A percentile compares a stretch with the other conserved stretches of the same genome.
Conservation (phyloP, 1,140 invertebrate species). For the Oedothorax gibbosus region DNA sequence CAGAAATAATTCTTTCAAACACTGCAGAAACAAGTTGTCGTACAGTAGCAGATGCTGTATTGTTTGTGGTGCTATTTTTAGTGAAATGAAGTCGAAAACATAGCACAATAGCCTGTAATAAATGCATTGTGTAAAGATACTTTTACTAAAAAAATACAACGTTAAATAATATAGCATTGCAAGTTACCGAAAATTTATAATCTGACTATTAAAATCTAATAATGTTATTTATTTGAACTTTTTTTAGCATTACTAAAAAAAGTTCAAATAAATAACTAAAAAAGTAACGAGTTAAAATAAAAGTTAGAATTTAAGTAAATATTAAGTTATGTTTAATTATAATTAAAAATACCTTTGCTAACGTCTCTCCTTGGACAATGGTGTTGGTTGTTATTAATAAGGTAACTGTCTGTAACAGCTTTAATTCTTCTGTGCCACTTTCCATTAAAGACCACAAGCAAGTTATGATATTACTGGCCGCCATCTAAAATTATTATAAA, state of each 20-base stretch:
- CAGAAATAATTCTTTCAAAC: constrained; percentile 90
- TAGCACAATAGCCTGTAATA: constrained; percentile 87
- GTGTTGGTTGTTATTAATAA: constrained; percentile 93
- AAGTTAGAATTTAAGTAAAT: background rate
- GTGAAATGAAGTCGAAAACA: constrained; percentile 96
- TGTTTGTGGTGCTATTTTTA: constrained; percentile 93
- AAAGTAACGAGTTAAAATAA: too few relatives aligned
- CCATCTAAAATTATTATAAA: constrained; percentile 69
- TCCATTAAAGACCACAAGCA: constrained; percentile 95
- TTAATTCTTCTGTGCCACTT: constrained; percentile 91
- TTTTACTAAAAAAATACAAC: background rate
- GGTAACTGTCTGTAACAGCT: constrained; percentile 95
- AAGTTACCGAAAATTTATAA: background rate
- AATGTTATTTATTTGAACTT: too few relatives aligned
- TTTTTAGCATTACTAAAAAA: too few relatives aligned
- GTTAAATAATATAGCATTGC: background rate
- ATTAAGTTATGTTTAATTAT: background rate
- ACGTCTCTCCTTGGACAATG: constrained; percentile 90
- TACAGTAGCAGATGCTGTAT: constrained; percentile 96
- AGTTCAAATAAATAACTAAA: too few relatives aligned
- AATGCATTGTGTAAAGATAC: constrained; percentile 4
- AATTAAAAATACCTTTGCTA: constrained; percentile 80
- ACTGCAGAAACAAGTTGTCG: constrained; percentile 95
- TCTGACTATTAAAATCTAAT: background rate
- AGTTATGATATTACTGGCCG: constrained; percentile 91